These are phyloP conservation scores for Melanostoma scalare DNA, from an alignment of 2,888 invertebrate genomes.

Conservation along the genomic window DNA sequence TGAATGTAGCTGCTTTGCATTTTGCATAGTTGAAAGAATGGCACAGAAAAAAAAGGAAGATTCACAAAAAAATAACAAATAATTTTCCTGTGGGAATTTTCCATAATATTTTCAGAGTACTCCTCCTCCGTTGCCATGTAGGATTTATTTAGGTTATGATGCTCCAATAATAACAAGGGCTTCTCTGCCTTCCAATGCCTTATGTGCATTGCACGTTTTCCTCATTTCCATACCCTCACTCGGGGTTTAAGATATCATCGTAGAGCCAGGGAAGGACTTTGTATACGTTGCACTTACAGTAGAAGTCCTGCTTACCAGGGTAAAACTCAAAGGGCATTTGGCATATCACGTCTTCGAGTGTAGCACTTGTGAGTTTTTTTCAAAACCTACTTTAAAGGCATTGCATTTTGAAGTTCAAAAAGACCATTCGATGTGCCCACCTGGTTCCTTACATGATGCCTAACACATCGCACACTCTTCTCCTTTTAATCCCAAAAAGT, in stretches of 20 bases:
- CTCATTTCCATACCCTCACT: neutral
- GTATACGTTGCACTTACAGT: too few species aligned
- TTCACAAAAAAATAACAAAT: neutral
- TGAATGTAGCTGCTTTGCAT: constrained; percentile 71
- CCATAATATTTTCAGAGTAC: constrained; percentile 52
- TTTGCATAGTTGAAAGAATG: constrained; percentile 37
- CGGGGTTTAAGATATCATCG: neutral
- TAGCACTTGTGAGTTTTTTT: too few species aligned
- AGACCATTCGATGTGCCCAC: too few species aligned
- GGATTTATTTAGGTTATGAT: constrained; percentile 72
- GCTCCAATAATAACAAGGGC: constrained; percentile 57
- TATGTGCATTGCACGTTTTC: constrained; percentile 23
- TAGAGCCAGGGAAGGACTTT: constrained; percentile 7
- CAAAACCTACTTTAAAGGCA: too few species aligned
- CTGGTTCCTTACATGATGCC: too few species aligned
- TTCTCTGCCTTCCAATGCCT: neutral
- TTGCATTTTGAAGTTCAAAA: too few species aligned
- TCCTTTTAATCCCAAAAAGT: too few species aligned
- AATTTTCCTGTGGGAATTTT: constrained; percentile 70
- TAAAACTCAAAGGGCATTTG: too few species aligned
- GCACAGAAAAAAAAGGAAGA: constrained; percentile 2
- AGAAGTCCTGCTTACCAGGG: too few species aligned
- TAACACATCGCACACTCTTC: too few species aligned
- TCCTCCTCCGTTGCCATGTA: constrained; percentile 33
- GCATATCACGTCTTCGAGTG: too few species aligned